A percentile compares a stretch with the other conserved stretches of the same genome.
Conservation (phyloP, 2,113 vertebrate species). For the Turnix velox region DNA sequence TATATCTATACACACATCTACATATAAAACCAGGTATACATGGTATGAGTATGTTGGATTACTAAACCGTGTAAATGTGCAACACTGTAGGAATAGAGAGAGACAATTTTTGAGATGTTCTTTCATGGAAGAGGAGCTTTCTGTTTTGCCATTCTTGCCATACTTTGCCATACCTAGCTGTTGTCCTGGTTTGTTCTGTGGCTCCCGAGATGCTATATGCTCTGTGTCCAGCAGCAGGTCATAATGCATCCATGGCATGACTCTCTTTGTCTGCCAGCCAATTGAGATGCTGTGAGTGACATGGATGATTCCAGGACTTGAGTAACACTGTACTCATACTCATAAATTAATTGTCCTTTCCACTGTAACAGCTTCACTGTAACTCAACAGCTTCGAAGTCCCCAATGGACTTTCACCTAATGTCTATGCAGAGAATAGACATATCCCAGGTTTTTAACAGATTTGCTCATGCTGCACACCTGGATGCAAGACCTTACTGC, state of each 20-base stretch:
- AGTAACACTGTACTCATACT: background rate
- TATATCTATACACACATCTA: background rate
- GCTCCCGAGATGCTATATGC: background rate
- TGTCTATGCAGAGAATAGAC: background rate
- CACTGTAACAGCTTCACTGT: background rate
- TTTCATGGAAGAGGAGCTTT: background rate
- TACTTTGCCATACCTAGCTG: too few relatives aligned
- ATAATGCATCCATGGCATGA: rapidly evolving
- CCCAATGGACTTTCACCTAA: background rate
- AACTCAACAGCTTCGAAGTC: background rate
- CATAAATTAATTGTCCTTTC: background rate
- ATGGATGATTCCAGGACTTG: rapidly evolving
- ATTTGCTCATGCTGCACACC: background rate
- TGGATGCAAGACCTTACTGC: background rate
- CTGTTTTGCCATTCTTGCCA: background rate
- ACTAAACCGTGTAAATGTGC: background rate
- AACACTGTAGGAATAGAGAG: background rate
- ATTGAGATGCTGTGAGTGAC: background rate
- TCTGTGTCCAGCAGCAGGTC: background rate
- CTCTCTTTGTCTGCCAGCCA: background rate
- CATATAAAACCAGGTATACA: background rate
- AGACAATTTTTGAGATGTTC: background rate
- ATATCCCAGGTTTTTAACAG: background rate
- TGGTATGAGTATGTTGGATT: background rate
- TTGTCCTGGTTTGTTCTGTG: too few relatives aligned